These are phyloP conservation scores for Drosophila birchii DNA, from an alignment of 2,888 invertebrate species.

Conservation along the genomic window DNA sequence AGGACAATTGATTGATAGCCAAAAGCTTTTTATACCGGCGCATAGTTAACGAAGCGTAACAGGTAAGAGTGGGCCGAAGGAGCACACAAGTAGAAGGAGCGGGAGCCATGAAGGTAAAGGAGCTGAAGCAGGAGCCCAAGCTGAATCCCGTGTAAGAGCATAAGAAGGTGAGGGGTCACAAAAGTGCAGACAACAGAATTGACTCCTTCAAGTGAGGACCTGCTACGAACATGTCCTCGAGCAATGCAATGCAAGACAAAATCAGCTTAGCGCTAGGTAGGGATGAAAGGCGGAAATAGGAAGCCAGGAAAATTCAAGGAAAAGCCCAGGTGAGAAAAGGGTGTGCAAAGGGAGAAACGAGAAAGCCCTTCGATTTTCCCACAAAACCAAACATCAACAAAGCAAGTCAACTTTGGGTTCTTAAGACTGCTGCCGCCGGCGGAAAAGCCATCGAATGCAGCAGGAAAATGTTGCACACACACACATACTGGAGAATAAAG, in stretches of 20 bases:
- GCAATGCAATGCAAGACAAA: constrained; percentile 44
- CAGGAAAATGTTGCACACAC: constrained; percentile 10
- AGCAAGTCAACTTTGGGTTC: constrained; percentile 25
- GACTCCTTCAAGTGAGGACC: constrained; percentile 34
- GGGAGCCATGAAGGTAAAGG: not conserved
- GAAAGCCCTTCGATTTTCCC: constrained; percentile 8
- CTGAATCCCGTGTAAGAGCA: not conserved
- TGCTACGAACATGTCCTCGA: constrained; percentile 35
- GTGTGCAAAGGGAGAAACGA: not conserved
- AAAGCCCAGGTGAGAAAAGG: not conserved
- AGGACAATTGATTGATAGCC: constrained; percentile 74
- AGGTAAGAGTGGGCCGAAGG: constrained; percentile 53
- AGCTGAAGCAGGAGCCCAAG: not conserved
- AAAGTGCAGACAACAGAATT: constrained; percentile 44
- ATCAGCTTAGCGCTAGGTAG: constrained; percentile 35
- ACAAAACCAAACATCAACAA: constrained; percentile 44
- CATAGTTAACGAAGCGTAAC: constrained; percentile 78
- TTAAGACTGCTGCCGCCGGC: constrained; percentile 1
- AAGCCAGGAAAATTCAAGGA: constrained; percentile 1
- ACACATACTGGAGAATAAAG: not conserved
- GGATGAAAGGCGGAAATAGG: constrained; percentile 32
- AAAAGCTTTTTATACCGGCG: constrained; percentile 67
- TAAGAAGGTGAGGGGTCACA: constrained; percentile 1
- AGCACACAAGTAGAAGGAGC: not conserved
- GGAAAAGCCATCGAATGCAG: constrained; percentile 36